Evolutionary conservation across 1,140 invertebrate species (phyloP), one percentile per base, ranked within the genome.

Genomic region (Neomicropteryx cornuta): DNA sequence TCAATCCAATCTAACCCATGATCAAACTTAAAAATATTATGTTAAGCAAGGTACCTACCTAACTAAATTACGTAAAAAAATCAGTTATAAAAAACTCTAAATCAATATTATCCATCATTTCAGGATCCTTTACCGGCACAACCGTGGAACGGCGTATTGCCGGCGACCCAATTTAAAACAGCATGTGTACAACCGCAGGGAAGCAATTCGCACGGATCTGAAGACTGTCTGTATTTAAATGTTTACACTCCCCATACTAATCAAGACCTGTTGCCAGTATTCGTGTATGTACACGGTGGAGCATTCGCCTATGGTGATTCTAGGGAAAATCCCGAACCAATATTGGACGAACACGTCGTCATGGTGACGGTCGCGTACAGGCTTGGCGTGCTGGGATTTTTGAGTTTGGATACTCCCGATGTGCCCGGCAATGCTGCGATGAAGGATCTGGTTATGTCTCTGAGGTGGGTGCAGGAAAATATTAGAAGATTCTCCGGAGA

Each of bases 261-360:
- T 17, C 46, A 58, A 38, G 20, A 53, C 20, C 59, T 60, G 31
- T 44, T 69, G 11, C 62, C 66, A 21, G 73, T 76, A 2, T 41
- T 76, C 20, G 61, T 75, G 14, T 72, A 69, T 37, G 62, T 75
- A n/a, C 73, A 76, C 41, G 71, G 71, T 20, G 73, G 72, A 13
- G 60, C 60, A 41, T 68, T 69, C 22, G 56, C 69, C 33, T 50
- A 61, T 27, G 74, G 77, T 1, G 56, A 51, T 33, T n/a, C n/a
- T n/a, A n/a, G n/a, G n/a, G n/a, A n/a, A n/a, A n/a, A n/a, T n/a
- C n/a, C n/a, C n/a, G n/a, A n/a, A n/a, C n/a, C n/a, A n/a, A n/a
- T n/a, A n/a, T n/a, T 61, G 21, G 48, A 54, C 11, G 60, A 68
- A 13, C 54, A 68, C 36, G 52, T 76, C 0, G 53, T 74, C 19